Evolutionary conservation across 2,888 invertebrate species (phyloP).

Genomic region (Habroteleia sp.): DNA sequence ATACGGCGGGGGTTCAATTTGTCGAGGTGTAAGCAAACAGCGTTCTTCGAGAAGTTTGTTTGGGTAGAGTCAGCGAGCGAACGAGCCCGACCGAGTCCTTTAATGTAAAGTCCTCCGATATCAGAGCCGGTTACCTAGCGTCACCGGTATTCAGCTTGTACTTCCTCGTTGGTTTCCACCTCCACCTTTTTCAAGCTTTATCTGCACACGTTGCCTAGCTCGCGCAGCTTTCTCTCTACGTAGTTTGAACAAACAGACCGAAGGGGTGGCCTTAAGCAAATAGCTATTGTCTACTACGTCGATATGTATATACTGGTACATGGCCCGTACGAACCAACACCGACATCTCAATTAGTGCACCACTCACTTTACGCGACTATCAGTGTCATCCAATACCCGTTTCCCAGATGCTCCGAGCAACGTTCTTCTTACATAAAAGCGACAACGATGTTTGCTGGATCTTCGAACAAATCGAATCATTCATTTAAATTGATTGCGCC

Average conservation of each 20-base stretch:
- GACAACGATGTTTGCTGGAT: slow-evolving; percentile 19
- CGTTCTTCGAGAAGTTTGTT: slow-evolving; percentile 77
- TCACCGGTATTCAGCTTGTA: slow-evolving; percentile 50
- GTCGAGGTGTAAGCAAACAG: slow-evolving; percentile 79
- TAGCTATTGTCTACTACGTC: slow-evolving; percentile 76
- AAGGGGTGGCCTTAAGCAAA: slow-evolving; percentile 79
- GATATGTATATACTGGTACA: slow-evolving; percentile 61
- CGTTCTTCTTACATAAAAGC: slow-evolving; percentile 45
- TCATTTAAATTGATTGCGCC: slow-evolving; percentile 12
- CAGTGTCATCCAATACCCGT: slow-evolving; percentile 67
- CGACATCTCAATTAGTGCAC: slow-evolving; percentile 74
- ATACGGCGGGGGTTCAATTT: slow-evolving; percentile 74
- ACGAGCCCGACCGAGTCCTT: slow-evolving; percentile 74
- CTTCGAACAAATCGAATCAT: slow-evolving; percentile 17
- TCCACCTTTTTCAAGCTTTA: slow-evolving; percentile 56
- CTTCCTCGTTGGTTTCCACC: slow-evolving; percentile 58
- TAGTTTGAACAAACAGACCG: slow-evolving; percentile 74
- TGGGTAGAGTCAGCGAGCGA: slow-evolving; percentile 71
- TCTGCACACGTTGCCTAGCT: slow-evolving; percentile 50
- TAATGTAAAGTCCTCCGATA: slow-evolving; percentile 77
- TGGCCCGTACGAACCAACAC: slow-evolving; percentile 57
- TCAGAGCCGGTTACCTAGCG: slow-evolving; percentile 66
- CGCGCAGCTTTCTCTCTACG: slow-evolving; percentile 67
- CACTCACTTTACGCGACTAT: slow-evolving; percentile 73
- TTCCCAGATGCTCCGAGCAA: slow-evolving; percentile 49